Evolutionary conservation across 2,888 invertebrate genomes (phyloP), one percentile per base, ranked within the genome.

Genomic region (Tromatobia lineatoria): DNA sequence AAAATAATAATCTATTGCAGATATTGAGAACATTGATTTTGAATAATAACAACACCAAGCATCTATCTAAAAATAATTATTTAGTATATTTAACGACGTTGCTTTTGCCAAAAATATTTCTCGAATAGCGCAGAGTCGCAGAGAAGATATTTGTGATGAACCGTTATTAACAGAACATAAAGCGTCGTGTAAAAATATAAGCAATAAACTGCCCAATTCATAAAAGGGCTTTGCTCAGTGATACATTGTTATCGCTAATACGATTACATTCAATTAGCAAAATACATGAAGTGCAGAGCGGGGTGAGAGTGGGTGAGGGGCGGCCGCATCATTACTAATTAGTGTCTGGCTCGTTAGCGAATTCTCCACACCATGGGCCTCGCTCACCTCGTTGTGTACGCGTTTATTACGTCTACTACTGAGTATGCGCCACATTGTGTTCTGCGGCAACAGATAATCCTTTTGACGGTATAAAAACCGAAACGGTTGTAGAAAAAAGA

Each of bases 251-350:
- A 70, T 66, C 45, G 71, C 25, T 77, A 77, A 82, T 71, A 18
- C 34, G 29, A 66, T 80, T 64, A 66, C 18, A 11, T 42, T 34
- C 45, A 66, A 71, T 81, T 64, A 34, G 25, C 25, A 25, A 74
- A 52, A 57, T 10, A 47, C 38, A 64, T 20, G 34, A 61, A 34
- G n/a, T 38, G 29, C 8, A 59, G 13, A 23, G n/a, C 20, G 11
- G 15, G 11, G 50, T n/a, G 4, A 23, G 7, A 11, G 15, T 0
- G 18, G 64, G 20, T 20, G 57, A 11, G 13, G 57, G 25, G 54
- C 2, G 3, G 42, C n/a, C 69, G 52, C 10, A 8, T 38, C n/a
- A n/a, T 20, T 25, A 29, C 11, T 47, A 71, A 67, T 82, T 67
- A 64, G 66, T 61, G 57, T 73, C 42, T 67, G 18, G 13, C 57